Conservation (phyloP, 2,797 vertebrate species). For the Amniataba percoides region DNA sequence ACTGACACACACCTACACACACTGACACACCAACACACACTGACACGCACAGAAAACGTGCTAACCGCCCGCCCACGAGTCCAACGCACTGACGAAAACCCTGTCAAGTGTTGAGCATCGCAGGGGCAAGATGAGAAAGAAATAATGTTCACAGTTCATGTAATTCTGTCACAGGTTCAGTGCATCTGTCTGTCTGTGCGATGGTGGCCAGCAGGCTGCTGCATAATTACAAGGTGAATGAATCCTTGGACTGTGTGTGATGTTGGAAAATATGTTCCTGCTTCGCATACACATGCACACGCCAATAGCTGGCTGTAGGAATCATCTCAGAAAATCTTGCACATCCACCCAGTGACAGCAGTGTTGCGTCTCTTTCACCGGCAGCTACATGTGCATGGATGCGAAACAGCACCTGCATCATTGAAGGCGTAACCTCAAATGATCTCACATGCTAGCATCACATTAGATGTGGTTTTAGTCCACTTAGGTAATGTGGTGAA, state of each 20-base stretch:
- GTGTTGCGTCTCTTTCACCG: slow-evolving; percentile 20
- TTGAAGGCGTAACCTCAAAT: slow-evolving; percentile 9
- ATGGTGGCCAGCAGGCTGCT: slow-evolving; percentile 48
- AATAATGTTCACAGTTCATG: slow-evolving; percentile 59
- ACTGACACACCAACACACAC: slow-evolving; percentile 61
- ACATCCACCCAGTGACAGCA: slow-evolving; percentile 27
- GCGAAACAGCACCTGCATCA: slow-evolving; percentile 1
- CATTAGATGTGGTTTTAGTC: slow-evolving; percentile 15
- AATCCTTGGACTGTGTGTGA: slow-evolving; percentile 53
- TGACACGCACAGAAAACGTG: slow-evolving; percentile 57
- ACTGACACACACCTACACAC: slow-evolving; percentile 74
- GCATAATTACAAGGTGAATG: slow-evolving; percentile 63
- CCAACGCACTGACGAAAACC: slow-evolving; percentile 39
- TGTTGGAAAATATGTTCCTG: slow-evolving; percentile 42
- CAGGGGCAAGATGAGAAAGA: slow-evolving; percentile 53
- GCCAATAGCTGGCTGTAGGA: slow-evolving; percentile 21
- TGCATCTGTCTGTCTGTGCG: slow-evolving; percentile 51
- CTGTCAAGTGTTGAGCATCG: slow-evolving; percentile 62
- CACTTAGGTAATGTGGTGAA: background rate
- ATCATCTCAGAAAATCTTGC: slow-evolving; percentile 26
- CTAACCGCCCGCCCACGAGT: slow-evolving; percentile 54
- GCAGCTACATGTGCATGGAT: slow-evolving; percentile 8
- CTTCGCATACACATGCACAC: slow-evolving; percentile 25
- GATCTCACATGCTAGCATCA: slow-evolving; percentile 14
- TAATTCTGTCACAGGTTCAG: slow-evolving; percentile 56